Base-by-base conservation (phyloP, 2,113 vertebrate species). In the Myotis yumanensis region DNA sequence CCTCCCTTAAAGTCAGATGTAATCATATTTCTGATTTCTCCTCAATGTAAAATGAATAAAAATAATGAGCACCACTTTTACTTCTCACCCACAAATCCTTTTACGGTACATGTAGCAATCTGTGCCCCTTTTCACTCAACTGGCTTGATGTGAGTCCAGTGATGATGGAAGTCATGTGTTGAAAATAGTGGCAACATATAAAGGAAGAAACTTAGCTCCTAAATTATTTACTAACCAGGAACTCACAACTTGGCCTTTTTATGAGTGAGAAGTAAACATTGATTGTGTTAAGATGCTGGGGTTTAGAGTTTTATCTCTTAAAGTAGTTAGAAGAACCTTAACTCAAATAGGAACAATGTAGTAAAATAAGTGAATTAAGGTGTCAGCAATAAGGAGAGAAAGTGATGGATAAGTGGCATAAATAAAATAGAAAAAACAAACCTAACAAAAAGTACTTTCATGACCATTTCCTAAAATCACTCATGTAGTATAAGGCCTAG, bases 401-500 rank as follows among this genome's bases (percentile, higher is more conserved):
- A 1, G 40, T 23, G 35, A 62, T 66, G 28, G 20, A 52, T 35
- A 64, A 28, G 46, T 79, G 18, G 73, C 46, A 71, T 37, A 35
- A 23, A 84, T 37, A 43, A 66, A 95, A 37, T 5, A 11, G 8
- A 35, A 79, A 51, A 57, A 51, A 71, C 51, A 64, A 43, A 40
- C 30, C 43, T 71, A 48, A 15, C 7, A 73, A 84, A 90, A 84
- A 52, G 16, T 79, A 32, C 23, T 95, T 89, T 72, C 22, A 68
- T 51, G 52, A 89, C 25, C 11, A 16, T 82, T 96, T 86, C 20
- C 66, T 89, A 86, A 94, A 95, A 83, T 43, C 9, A 11, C 25
- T 90, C 16, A 72, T 54, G n/a, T 90, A 35, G 7, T 43, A 0
- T 66, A 73, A 77, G 80, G 25, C 22, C 3, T 28, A 62, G 12